Evolutionary conservation across 2,113 vertebrate species (phyloP), one percentile per base, ranked within the genome.

Genomic region (Sinocyclocheilus grahami): DNA sequence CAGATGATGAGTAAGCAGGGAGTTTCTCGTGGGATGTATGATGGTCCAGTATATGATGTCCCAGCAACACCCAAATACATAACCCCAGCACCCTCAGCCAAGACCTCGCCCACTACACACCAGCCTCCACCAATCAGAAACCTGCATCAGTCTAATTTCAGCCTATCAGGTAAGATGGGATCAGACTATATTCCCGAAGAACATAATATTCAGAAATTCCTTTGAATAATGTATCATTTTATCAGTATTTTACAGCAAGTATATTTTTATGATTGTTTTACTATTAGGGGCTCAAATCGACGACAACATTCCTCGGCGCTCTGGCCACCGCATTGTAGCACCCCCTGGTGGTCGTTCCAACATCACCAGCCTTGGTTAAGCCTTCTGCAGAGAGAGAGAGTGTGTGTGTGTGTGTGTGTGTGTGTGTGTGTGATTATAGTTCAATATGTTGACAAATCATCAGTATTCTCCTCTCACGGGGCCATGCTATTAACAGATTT

Each of bases 111-210:
- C 88, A 96, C 96, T 90, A 96, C 96, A 90, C 95, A 97, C 90
- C 97, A 97, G 83, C 96, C 96, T 6, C 96, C 95, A 18, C 97
- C 97, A 55, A 95, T 98, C 92, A 95, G 98, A 88, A 99, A 99
- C 91, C 97, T 99, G 24, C 98, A 99, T 92, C 97, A 97, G 69
- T 99, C 98, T 88, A 98, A 98, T 94, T 99, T 99, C 93, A 99
- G 98, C 91, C 93, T 99, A 90, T 99, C 98, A 96, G 98, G 98
- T 99, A 92, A 76, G 11, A 42, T 42, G 42, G 42, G 42, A 42
- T 42, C 42, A 42, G 42, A 8, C 42, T 42, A 42, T 51, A 60
- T 60, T 20, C 55, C 55, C 14, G 0, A 51, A 46, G 42, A 42
- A 42, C 7, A 42, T 42, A 42, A 76, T 55, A 78, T 33, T 16